A percentile compares a stretch with the other conserved stretches of the same genome.
Conservation (phyloP, 2,888 invertebrate genomes). For the Xestobium rufovillosum region DNA sequence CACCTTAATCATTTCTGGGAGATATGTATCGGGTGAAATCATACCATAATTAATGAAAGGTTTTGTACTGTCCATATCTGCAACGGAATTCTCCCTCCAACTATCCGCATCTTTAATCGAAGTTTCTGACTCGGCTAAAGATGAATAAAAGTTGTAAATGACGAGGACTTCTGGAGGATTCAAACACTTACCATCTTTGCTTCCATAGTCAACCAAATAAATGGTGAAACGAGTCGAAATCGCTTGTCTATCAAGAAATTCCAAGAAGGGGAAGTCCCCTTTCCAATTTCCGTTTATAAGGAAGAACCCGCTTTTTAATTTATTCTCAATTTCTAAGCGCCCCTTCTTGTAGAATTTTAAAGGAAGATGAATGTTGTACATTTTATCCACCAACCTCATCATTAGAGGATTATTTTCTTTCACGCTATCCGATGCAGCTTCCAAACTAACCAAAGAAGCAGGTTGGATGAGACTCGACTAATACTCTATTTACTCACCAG, state of each 20-base stretch:
- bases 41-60: constrained; percentile 24
- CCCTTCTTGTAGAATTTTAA: constrained; percentile 33
- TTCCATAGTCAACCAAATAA: constrained; percentile 36
- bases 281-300: constrained; percentile 29
- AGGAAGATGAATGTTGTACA: constrained; percentile 31
- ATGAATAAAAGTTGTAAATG: too few species aligned
- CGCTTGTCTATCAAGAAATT: constrained; percentile 28
- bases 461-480: too few species aligned
- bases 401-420: constrained; percentile 26
- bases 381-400: constrained; percentile 24
- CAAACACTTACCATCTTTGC: too few species aligned
- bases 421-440: constrained; percentile 11
- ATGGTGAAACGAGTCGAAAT: constrained; percentile 30
- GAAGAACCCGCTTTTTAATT: constrained; percentile 31
- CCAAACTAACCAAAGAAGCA: too few species aligned
- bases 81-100: constrained; percentile 9
- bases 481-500: too few species aligned
- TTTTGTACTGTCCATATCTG: too few species aligned
- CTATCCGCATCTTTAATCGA: constrained; percentile 9
- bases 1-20: too few species aligned
- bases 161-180: too few species aligned
- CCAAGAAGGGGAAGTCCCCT: constrained; percentile 34
- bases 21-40: constrained; percentile 28
- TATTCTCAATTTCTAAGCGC: constrained; percentile 31
- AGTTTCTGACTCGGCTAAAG: too few species aligned